These are phyloP conservation scores for Parus major DNA, from an alignment of 2,113 vertebrate species.

Conservation along the genomic window DNA sequence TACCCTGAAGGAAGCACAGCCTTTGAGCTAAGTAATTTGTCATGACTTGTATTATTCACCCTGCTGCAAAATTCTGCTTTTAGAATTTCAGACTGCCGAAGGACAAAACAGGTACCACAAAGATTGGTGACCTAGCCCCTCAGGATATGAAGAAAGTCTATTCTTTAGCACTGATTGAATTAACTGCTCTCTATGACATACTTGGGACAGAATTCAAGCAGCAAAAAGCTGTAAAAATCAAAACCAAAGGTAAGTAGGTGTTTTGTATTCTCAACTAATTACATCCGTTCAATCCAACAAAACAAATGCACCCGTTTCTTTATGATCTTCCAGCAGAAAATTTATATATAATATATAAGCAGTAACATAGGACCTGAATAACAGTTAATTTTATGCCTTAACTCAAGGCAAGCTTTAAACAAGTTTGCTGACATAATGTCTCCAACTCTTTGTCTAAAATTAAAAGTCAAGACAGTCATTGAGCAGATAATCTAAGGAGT, in stretches of 20 bases:
- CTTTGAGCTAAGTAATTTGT: background rate
- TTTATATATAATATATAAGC: background rate
- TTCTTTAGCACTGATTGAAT: conserved; percentile 87
- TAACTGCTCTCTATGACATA: conserved; percentile 91
- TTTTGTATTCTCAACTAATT: background rate
- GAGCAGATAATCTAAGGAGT: background rate
- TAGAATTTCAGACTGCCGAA: conserved; percentile 88
- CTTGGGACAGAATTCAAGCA: conserved; percentile 88
- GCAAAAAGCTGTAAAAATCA: conserved; percentile 89
- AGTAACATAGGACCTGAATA: background rate
- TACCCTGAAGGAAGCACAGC: background rate
- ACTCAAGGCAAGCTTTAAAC: background rate
- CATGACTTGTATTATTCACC: background rate
- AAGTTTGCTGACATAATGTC: background rate
- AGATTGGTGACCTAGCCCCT: conserved; percentile 88
- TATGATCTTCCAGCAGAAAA: background rate
- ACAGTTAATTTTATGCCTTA: background rate
- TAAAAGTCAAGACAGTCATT: background rate
- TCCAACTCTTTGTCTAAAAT: background rate
- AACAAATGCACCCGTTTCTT: background rate
- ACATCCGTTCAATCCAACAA: background rate
- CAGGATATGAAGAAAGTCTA: conserved; percentile 96
- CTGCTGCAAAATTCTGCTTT: conserved; percentile 27
- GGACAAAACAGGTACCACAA: conserved; percentile 94
- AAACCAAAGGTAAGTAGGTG: conserved; percentile 84